A percentile compares a stretch with the other conserved stretches of the same genome.
Conservation (phyloP, 1,140 invertebrate genomes). For the Hesperophylax magnus region DNA sequence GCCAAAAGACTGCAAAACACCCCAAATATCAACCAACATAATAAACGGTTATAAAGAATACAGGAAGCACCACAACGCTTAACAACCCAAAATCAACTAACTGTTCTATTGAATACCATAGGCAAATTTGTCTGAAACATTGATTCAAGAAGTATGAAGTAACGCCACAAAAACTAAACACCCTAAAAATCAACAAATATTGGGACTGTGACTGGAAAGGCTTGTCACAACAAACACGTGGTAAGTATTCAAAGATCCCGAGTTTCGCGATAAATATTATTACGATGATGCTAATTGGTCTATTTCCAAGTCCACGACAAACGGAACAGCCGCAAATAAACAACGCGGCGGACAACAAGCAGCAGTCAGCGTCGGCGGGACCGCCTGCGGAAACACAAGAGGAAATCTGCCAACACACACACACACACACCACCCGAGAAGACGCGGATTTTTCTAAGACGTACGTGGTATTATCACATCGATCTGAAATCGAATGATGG, state of each 20-base stretch:
- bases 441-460: conserved; percentile 29
- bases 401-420: conserved; percentile 5
- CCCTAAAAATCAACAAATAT: too few relatives aligned
- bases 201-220: neutral
- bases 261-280: conserved; percentile 25
- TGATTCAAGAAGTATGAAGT: too few relatives aligned
- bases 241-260: neutral
- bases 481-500: conserved; percentile 29
- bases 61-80: too few relatives aligned
- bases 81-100: too few relatives aligned
- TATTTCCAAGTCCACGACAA: conserved; percentile 30
- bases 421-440: conserved; percentile 3
- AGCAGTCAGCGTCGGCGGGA: neutral
- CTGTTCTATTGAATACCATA: too few relatives aligned
- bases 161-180: too few relatives aligned
- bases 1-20: too few relatives aligned
- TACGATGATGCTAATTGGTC: conserved; percentile 40
- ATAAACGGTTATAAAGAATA: too few relatives aligned
- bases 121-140: too few relatives aligned
- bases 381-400: neutral
- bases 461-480: conserved; percentile 21
- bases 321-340: neutral
- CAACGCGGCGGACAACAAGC: neutral
- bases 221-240: neutral
- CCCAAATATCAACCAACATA: too few relatives aligned